Conservation (phyloP, 1,140 invertebrate genomes). For the Drosophila ohnishii region DNA sequence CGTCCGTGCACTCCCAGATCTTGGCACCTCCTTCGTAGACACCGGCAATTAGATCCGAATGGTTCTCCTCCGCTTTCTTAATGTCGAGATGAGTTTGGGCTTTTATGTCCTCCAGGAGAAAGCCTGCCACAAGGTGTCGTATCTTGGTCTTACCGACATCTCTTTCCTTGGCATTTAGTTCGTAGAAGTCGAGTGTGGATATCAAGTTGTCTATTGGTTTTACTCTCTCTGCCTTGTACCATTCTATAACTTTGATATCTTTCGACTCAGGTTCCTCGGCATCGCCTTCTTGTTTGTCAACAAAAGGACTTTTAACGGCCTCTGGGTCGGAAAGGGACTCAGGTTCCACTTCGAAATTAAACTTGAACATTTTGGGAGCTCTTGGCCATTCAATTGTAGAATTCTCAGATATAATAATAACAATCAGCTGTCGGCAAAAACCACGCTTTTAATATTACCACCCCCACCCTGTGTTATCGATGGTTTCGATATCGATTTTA, state of each 20-base stretch:
- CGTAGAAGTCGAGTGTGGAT: constrained; percentile 79
- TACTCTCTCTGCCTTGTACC: constrained; percentile 67
- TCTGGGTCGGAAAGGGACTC: constrained; percentile 52
- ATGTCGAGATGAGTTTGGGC: constrained; percentile 82
- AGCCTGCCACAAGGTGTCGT: constrained; percentile 65
- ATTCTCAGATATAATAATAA: background rate
- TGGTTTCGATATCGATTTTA: background rate
- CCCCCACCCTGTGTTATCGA: constrained; percentile 5
- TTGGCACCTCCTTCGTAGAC: constrained; percentile 93
- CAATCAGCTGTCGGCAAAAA: constrained; percentile 12
- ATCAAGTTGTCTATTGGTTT: constrained; percentile 37
- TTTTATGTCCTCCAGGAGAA: constrained; percentile 71
- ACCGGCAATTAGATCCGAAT: constrained; percentile 89
- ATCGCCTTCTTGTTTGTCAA: constrained; percentile 8
- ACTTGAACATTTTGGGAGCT: constrained; percentile 81
- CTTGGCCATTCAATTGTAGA: background rate
- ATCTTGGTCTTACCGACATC: constrained; percentile 38
- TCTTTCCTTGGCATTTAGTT: constrained; percentile 65
- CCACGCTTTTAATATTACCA: constrained; percentile 16
- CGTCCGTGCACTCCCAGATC: constrained; percentile 94
- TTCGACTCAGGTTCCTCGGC: background rate
- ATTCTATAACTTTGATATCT: constrained; percentile 44
- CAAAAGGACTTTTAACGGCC: constrained; percentile 39
- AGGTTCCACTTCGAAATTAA: constrained; percentile 84
- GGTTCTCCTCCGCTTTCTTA: constrained; percentile 86